Evolutionary conservation across 2,797 vertebrate genomes (phyloP).

Genomic region (Fistularia commersonii): DNA sequence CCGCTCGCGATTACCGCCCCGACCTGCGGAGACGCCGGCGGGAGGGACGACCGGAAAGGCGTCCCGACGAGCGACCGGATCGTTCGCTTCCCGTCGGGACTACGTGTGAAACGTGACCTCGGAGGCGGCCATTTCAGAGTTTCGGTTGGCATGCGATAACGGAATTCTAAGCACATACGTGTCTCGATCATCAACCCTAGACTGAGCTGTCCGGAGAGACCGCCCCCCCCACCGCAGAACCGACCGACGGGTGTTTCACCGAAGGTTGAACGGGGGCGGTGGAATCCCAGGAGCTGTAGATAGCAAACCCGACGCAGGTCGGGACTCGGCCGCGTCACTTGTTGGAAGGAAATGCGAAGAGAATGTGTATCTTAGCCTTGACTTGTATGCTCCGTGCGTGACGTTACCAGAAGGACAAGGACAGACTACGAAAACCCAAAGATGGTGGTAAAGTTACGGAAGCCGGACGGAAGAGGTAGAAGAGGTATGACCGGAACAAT

Average conservation of each 20-base stretch:
- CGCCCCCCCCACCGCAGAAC: slow-evolving; percentile 64
- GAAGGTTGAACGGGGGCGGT: slow-evolving; percentile 43
- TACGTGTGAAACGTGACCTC: slow-evolving; percentile 55
- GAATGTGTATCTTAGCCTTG: slow-evolving; percentile 54
- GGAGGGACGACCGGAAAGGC: slow-evolving; percentile 35
- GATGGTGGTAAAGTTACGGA: slow-evolving; percentile 48
- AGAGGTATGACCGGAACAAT: slow-evolving; percentile 62
- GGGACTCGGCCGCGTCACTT: not conserved
- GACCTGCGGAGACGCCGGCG: slow-evolving; percentile 49
- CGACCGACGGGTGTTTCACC: slow-evolving; percentile 56
- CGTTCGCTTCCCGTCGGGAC: slow-evolving; percentile 51
- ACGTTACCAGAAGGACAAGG: slow-evolving; percentile 43
- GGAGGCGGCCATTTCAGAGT: slow-evolving; percentile 68
- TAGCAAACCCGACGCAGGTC: slow-evolving; percentile 27
- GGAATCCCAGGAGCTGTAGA: slow-evolving; percentile 46
- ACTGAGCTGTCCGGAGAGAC: slow-evolving; percentile 67
- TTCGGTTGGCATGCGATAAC: slow-evolving; percentile 78
- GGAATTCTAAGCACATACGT: slow-evolving; percentile 81
- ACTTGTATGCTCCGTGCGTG: slow-evolving; percentile 39
- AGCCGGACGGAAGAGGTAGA: slow-evolving; percentile 32
- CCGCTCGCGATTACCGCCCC: slow-evolving; percentile 46
- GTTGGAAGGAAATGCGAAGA: slow-evolving; percentile 26
- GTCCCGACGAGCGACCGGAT: too few relatives aligned
- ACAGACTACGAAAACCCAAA: slow-evolving; percentile 60
- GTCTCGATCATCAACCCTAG: slow-evolving; percentile 70